These are phyloP conservation scores for Heteromurus nitidus DNA, from an alignment of 2,888 invertebrate genomes.

Conservation along the genomic window DNA sequence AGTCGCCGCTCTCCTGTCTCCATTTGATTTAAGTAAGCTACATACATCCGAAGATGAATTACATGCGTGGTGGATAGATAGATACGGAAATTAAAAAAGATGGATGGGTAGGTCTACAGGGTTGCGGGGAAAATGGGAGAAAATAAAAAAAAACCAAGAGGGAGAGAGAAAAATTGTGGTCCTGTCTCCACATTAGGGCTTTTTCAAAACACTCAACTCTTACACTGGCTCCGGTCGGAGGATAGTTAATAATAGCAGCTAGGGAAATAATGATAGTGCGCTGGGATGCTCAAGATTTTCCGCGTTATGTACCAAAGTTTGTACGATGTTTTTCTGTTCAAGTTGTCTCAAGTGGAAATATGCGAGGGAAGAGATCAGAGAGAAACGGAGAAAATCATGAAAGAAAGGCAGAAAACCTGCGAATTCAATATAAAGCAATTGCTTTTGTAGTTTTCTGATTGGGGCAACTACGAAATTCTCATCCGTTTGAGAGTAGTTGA, in stretches of 20 bases:
- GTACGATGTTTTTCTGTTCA: no score
- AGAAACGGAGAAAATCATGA: no score
- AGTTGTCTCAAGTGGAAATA: constrained; percentile 1
- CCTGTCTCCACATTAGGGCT: constrained; percentile 31
- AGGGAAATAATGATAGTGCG: constrained; percentile 49
- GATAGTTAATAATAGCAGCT: constrained; percentile 48
- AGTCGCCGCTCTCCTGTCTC: neutral
- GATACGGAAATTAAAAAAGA: constrained; percentile 57
- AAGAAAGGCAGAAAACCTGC: no score
- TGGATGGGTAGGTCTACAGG: constrained; percentile 33
- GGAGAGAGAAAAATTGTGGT: constrained; percentile 6
- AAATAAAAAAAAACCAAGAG: constrained; percentile 27
- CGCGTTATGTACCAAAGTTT: no score
- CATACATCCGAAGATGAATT: constrained; percentile 28
- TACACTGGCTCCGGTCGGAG: constrained; percentile 47
- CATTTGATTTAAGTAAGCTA: neutral
- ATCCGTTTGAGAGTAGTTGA: no score
- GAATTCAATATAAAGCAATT: no score
- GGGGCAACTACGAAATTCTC: no score
- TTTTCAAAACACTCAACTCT: constrained; percentile 22
- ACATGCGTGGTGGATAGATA: constrained; percentile 17
- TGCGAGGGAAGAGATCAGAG: no score
- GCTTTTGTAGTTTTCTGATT: no score
- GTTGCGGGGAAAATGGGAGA: constrained; percentile 3
- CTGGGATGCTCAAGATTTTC: constrained; percentile 12